Conservation (phyloP, 2,113 vertebrate genomes). For the Neomonachus schauinslandi region DNA sequence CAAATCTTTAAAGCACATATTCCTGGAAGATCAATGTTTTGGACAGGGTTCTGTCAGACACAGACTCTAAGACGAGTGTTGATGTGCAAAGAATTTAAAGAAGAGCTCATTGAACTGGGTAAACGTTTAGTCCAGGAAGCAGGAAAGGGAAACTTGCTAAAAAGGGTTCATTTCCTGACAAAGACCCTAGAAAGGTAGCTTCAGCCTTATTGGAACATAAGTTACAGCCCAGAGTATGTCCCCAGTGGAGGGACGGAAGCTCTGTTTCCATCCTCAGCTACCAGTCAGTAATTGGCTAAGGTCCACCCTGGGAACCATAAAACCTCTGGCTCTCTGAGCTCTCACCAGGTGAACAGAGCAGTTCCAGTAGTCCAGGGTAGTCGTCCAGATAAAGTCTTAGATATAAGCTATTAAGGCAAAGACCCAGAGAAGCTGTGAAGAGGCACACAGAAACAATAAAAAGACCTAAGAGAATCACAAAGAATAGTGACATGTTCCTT, state of each 20-base stretch:
- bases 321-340: background rate
- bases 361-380: background rate
- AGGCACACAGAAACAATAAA: background rate
- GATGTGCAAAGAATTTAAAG: background rate
- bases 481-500: background rate
- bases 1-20: background rate
- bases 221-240: background rate
- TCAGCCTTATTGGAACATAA: background rate
- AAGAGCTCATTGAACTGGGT: background rate
- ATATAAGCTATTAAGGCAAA: background rate
- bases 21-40: background rate
- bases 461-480: background rate
- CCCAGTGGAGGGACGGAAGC: background rate
- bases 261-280: background rate
- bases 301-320: rapidly evolving
- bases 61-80: background rate
- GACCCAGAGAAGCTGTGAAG: background rate
- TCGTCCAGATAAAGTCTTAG: background rate
- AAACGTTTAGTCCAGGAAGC: background rate
- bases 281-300: background rate
- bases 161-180: background rate
- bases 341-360: no score
- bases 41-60: background rate
- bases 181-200: background rate
- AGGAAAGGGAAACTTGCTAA: background rate